Evolutionary conservation across 2,888 invertebrate genomes (phyloP).

Genomic region (Notocelia uddmanniana): DNA sequence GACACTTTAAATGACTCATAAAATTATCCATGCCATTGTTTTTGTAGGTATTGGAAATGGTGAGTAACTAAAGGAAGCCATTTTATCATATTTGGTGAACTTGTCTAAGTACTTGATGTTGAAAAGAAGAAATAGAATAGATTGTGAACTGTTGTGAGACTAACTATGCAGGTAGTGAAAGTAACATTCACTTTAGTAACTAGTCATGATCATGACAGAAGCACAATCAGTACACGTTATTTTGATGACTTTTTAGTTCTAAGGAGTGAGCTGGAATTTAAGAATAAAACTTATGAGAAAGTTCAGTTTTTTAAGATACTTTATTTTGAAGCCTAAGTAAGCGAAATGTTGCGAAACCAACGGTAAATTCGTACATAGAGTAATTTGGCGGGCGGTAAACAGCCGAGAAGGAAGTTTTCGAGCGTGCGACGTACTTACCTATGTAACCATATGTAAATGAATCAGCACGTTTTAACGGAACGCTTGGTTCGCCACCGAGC

Average conservation of each 20-base stretch:
- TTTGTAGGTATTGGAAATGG: slow-evolving; percentile 32
- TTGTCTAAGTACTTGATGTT: slow-evolving; percentile 28
- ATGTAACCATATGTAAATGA: slow-evolving; percentile 80
- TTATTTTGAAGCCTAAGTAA: background rate
- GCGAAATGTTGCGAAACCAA: background rate
- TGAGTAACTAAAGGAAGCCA: slow-evolving; percentile 11
- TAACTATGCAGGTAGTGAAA: slow-evolving; percentile 68
- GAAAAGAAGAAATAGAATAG: slow-evolving; percentile 17
- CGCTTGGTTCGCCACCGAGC: slow-evolving; percentile 75
- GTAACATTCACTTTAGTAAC: slow-evolving; percentile 75
- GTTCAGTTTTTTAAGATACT: background rate
- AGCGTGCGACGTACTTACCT: slow-evolving; percentile 53
- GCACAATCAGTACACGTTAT: slow-evolving; percentile 9
- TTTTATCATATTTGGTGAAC: slow-evolving; percentile 22
- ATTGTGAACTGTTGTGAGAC: slow-evolving; percentile 51
- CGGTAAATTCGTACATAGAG: slow-evolving; percentile 12
- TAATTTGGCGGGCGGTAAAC: slow-evolving; percentile 37
- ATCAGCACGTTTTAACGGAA: slow-evolving; percentile 80
- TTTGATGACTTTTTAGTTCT: background rate
- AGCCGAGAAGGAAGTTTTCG: slow-evolving; percentile 51
- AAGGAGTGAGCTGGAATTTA: background rate
- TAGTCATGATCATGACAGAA: slow-evolving; percentile 11
- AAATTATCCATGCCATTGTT: slow-evolving; percentile 20
- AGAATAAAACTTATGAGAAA: background rate
- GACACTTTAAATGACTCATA: slow-evolving; percentile 14